Conservation (phyloP, 1,140 invertebrate species). For the Ceratoteleas bidentatus region DNA sequence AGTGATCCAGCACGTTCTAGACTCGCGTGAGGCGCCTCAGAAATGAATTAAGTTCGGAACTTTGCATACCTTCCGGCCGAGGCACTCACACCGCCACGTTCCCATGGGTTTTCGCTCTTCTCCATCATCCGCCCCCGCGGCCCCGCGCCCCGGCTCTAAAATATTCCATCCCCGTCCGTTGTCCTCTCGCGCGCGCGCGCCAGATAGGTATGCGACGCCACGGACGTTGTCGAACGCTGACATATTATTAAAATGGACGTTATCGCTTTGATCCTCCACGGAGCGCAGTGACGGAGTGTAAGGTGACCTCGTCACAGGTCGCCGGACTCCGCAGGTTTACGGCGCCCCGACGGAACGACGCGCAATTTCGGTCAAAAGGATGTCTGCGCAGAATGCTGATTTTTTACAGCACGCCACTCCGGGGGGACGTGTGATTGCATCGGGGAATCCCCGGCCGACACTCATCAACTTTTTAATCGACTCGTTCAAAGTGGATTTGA, state of each 20-base stretch:
- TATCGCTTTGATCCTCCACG: no score
- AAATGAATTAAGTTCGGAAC: constrained; percentile 77
- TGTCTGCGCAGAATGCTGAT: no score
- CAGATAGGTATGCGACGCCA: constrained; percentile 55
- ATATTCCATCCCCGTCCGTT: constrained; percentile 71
- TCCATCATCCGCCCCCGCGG: constrained; percentile 30
- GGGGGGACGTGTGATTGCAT: no score
- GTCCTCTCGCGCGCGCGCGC: constrained; percentile 54
- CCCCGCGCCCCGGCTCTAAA: constrained; percentile 67
- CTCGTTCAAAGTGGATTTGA: no score
- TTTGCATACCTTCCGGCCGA: constrained; percentile 73
- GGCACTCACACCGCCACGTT: constrained; percentile 45
- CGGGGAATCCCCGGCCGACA: no score
- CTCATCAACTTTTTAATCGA: no score
- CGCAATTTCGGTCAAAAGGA: no score
- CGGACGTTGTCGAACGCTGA: constrained; percentile 70
- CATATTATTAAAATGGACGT: constrained; percentile 73
- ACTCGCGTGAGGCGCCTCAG: constrained; percentile 74
- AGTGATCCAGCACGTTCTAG: constrained; percentile 72
- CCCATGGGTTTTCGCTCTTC: constrained; percentile 52
- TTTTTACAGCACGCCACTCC: no score
- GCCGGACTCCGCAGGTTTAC: no score
- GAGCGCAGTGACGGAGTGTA: no score
- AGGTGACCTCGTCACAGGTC: no score
- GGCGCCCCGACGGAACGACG: no score